These are phyloP conservation scores for Drosophila affinis DNA, from an alignment of 2,888 invertebrate species.

Conservation along the genomic window DNA sequence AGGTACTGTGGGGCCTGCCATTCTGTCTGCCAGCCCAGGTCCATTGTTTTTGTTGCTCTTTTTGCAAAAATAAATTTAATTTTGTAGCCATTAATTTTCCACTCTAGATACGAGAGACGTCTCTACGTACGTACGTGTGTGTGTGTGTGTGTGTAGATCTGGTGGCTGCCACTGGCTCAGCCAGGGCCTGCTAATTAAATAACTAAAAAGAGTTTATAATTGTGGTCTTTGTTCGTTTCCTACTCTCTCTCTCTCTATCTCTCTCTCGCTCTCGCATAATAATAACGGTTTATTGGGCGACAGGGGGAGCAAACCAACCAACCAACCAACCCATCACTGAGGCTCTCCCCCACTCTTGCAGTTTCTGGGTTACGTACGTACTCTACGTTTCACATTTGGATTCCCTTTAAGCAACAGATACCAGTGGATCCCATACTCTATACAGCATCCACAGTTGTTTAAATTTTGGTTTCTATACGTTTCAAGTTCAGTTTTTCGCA, in stretches of 20 bases:
- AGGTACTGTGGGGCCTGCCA: slow-evolving; percentile 57
- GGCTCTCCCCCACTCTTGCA: slow-evolving; percentile 7
- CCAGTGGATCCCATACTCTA: background rate
- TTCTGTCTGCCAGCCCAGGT: slow-evolving; percentile 73
- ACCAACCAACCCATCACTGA: slow-evolving; percentile 17
- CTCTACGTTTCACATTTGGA: slow-evolving; percentile 17
- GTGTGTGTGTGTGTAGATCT: slow-evolving; percentile 11
- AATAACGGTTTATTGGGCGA: slow-evolving; percentile 57
- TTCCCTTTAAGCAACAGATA: background rate
- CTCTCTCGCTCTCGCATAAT: slow-evolving; percentile 14
- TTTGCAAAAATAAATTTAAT: slow-evolving; percentile 80
- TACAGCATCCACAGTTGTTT: background rate
- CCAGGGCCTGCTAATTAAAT: slow-evolving; percentile 71
- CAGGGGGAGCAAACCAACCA: slow-evolving; percentile 20
- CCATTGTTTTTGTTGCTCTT: slow-evolving; percentile 49
- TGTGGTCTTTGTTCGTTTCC: slow-evolving; percentile 66
- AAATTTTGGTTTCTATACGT: background rate
- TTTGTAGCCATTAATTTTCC: slow-evolving; percentile 80
- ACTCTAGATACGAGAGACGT: slow-evolving; percentile 78
- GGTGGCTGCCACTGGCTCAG: slow-evolving; percentile 24
- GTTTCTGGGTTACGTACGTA: background rate
- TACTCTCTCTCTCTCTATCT: background rate
- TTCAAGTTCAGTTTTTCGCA: slow-evolving; percentile 67
- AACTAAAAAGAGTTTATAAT: slow-evolving; percentile 76
- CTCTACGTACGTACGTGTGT: slow-evolving; percentile 15